A percentile compares a stretch with the other conserved stretches of the same genome.
Evolutionary conservation across 1,140 invertebrate species (phyloP).

Genomic region (Drosophila cardini): DNA sequence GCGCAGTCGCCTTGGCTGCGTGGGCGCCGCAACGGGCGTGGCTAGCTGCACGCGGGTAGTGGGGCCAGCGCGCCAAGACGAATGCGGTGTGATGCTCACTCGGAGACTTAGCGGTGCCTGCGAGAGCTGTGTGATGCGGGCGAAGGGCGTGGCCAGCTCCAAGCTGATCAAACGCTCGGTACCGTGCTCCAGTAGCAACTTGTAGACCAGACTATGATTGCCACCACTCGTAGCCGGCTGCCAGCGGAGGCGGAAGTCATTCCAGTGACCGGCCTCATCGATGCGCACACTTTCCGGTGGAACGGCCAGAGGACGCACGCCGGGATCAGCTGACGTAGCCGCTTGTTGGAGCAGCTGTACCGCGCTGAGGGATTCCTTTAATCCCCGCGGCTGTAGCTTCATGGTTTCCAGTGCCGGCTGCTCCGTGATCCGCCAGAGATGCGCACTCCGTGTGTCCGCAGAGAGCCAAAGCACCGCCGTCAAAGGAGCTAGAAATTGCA

Average conservation of each 20-base stretch:
- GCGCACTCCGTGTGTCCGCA: conserved; percentile 10
- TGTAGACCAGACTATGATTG: conserved; percentile 92
- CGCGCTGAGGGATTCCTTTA: conserved; percentile 13
- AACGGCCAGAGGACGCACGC: conserved; percentile 90
- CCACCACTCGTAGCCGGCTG: conserved; percentile 89
- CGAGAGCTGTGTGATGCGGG: conserved; percentile 84
- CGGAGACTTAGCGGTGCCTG: conserved; percentile 89
- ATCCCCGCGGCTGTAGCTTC: background rate
- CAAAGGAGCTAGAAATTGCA: conserved; percentile 46
- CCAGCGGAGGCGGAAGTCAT: conserved; percentile 93
- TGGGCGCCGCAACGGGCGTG: conserved; percentile 90
- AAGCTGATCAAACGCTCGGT: conserved; percentile 38
- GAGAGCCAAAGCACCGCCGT: conserved; percentile 55
- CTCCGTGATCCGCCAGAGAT: conserved; percentile 18
- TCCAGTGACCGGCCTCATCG: conserved; percentile 89
- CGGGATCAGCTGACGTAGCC: conserved; percentile 33
- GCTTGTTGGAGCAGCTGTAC: conserved; percentile 38
- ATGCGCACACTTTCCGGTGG: conserved; percentile 87
- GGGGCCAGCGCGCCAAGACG: conserved; percentile 92
- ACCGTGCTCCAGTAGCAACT: conserved; percentile 64
- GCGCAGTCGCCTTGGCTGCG: conserved; percentile 89
- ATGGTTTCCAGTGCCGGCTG: background rate
- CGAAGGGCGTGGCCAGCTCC: conserved; percentile 57
- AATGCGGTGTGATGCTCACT: conserved; percentile 91
- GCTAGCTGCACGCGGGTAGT: conserved; percentile 86